phyloP scores from a whole-genome alignment of 2,113 vertebrate species.

The Vidua chalybeata region DNA sequence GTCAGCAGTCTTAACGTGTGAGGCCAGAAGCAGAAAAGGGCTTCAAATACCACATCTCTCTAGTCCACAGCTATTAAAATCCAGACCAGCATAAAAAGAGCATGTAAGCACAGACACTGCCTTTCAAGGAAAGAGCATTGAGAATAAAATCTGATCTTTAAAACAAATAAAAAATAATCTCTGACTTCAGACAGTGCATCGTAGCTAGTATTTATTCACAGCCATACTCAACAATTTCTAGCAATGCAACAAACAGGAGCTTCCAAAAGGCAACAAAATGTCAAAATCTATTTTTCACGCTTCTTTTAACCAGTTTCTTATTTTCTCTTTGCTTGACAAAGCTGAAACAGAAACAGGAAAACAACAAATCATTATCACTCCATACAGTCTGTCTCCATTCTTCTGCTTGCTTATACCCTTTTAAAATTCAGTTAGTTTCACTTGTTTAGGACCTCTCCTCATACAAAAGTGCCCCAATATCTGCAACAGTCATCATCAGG shows the following conservation, averaged over 20 bases:
- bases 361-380: not conserved
- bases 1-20: not conserved
- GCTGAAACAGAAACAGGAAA: not conserved
- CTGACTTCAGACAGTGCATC: not conserved
- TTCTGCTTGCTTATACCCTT: not conserved
- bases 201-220: not conserved
- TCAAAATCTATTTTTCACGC: not conserved
- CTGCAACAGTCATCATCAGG: not conserved
- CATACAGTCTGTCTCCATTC: not conserved
- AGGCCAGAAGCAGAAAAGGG: conserved; percentile 26
- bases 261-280: not conserved
- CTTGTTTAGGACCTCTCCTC: not conserved
- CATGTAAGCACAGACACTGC: not conserved
- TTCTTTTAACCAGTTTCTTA: not conserved
- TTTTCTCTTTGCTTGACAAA: not conserved
- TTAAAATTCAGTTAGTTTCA: not conserved
- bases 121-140: not conserved
- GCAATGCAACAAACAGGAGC: not conserved
- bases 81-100: not conserved
- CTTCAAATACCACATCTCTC: conserved; percentile 31
- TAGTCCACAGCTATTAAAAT: conserved; percentile 39
- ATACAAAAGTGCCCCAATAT: not conserved
- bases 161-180: not conserved
- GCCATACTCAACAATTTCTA: not conserved
- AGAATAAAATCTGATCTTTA: not conserved